Conservation (phyloP, 1,140 invertebrate species). For the Drosophila santomea region DNA sequence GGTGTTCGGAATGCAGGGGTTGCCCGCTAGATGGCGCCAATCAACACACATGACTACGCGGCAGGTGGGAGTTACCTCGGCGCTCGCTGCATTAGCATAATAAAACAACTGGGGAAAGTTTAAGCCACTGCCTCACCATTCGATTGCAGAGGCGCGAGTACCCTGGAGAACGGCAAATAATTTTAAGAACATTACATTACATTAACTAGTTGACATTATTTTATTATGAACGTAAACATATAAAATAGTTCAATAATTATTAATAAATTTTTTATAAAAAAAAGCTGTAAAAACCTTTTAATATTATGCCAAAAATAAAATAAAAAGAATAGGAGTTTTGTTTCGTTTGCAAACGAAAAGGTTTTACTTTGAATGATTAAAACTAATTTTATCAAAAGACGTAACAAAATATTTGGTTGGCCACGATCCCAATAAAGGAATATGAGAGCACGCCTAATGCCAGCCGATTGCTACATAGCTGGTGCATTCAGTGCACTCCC, state of each 20-base stretch:
- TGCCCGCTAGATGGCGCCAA: constrained; percentile 33
- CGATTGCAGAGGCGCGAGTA: background rate
- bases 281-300: too few relatives aligned
- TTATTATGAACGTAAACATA: too few relatives aligned
- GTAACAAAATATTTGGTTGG: background rate
- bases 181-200: too few relatives aligned
- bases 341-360: too few relatives aligned
- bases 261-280: too few relatives aligned
- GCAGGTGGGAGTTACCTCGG: constrained; percentile 39
- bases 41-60: constrained; percentile 47
- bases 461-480: background rate
- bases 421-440: background rate
- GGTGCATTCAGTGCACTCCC: background rate
- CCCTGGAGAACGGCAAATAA: background rate
- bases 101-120: constrained; percentile 45
- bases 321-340: too few relatives aligned
- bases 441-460: background rate
- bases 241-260: too few relatives aligned
- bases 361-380: background rate
- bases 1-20: background rate
- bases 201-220: too few relatives aligned
- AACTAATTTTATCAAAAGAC: background rate
- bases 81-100: constrained; percentile 68
- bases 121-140: background rate
- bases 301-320: too few relatives aligned